phyloP scores from a whole-genome alignment of 2,797 vertebrate genomes.

The Oryzias sinensis region DNA sequence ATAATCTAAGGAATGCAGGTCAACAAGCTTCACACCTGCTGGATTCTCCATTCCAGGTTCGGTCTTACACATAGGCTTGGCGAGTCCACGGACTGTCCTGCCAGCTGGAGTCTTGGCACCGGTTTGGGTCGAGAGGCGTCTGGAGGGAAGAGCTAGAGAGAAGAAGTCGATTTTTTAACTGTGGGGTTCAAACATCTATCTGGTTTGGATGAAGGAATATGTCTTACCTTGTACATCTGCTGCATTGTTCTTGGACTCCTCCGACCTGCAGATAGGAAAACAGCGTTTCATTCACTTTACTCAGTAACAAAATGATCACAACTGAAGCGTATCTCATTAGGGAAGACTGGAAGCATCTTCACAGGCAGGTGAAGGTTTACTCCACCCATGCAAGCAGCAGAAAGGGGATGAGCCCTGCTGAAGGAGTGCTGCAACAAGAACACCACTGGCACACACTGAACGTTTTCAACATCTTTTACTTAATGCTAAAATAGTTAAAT shows the following conservation, averaged over 20 bases:
- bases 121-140: constrained; percentile 58
- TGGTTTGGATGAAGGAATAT: too few species aligned
- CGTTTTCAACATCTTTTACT: neutral
- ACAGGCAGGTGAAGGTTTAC: constrained; percentile 53
- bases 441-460: constrained; percentile 13
- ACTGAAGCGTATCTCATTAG: neutral
- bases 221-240: constrained; percentile 63
- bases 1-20: neutral
- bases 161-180: constrained; percentile 7
- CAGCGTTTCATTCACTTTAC: neutral
- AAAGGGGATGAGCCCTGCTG: constrained; percentile 54
- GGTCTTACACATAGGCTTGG: constrained; percentile 85
- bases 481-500: neutral
- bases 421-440: constrained; percentile 53
- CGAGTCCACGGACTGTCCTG: constrained; percentile 50
- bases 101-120: constrained; percentile 61
- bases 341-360: neutral
- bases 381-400: constrained; percentile 46
- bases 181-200: too few species aligned
- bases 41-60: constrained; percentile 84
- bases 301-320: neutral
- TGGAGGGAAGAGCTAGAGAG: constrained; percentile 48
- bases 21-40: constrained; percentile 66
- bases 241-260: constrained; percentile 53
- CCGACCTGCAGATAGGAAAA: constrained; percentile 48